Conservation (phyloP, 2,113 vertebrate species). For the Dromas ardeola region DNA sequence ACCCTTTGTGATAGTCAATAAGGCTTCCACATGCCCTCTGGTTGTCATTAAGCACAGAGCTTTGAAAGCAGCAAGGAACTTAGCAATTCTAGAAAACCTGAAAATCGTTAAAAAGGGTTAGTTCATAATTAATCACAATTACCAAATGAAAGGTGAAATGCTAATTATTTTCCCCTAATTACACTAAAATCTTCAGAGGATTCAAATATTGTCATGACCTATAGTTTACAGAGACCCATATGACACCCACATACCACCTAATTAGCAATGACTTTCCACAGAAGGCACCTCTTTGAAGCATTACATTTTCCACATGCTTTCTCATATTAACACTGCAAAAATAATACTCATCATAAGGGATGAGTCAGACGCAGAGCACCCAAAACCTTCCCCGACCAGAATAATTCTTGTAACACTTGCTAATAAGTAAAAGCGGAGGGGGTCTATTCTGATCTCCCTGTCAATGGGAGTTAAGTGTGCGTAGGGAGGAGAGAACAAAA, state of each 20-base stretch:
- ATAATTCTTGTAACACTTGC: constrained; percentile 29
- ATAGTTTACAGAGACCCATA: constrained; percentile 46
- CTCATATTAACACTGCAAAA: constrained; percentile 32
- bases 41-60: background rate
- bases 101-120: constrained; percentile 3
- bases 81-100: background rate
- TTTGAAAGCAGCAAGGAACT: constrained; percentile 14
- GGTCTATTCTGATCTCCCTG: background rate
- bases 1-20: background rate
- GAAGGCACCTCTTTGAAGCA: constrained; percentile 31
- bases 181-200: background rate
- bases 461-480: constrained; percentile 22
- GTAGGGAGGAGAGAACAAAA: constrained; percentile 6
- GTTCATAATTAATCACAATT: constrained; percentile 35
- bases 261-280: constrained; percentile 57
- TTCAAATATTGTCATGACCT: constrained; percentile 68
- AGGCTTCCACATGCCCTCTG: background rate
- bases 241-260: constrained; percentile 47
- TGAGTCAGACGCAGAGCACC: constrained; percentile 51
- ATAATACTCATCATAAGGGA: background rate
- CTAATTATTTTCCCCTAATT: constrained; percentile 47
- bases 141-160: constrained; percentile 28
- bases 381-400: constrained; percentile 1
- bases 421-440: constrained; percentile 34
- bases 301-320: constrained; percentile 51